A percentile compares a stretch with the other conserved stretches of the same genome.
Conservation (phyloP, 2,113 vertebrate genomes). For the Sphaerodactylus townsendi region DNA sequence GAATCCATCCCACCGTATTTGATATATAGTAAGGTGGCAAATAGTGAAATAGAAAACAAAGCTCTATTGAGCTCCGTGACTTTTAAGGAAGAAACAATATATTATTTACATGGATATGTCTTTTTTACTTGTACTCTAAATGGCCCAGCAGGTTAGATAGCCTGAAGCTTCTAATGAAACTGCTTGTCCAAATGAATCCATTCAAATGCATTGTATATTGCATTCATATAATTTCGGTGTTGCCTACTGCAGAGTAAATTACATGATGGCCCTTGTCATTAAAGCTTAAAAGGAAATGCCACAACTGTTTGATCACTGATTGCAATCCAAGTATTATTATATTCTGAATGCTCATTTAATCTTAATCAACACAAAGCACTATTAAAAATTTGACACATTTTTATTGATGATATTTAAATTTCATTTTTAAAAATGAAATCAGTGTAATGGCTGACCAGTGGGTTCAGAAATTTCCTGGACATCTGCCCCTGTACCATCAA, state of each 20-base stretch:
- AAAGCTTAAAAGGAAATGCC: conserved; percentile 24
- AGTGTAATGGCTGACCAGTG: neutral
- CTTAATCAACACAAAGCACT: conserved; percentile 21
- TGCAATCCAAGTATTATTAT: conserved; percentile 7
- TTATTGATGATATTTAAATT: neutral
- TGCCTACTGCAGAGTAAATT: conserved; percentile 23
- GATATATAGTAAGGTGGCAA: neutral
- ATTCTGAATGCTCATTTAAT: conserved; percentile 29
- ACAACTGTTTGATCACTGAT: conserved; percentile 14
- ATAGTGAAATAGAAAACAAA: neutral
- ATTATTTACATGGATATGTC: neutral
- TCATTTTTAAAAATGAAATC: neutral
- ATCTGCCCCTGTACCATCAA: neutral
- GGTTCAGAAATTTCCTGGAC: neutral
- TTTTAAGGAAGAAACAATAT: neutral
- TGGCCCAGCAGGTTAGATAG: no score
- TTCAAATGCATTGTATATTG: conserved; percentile 29
- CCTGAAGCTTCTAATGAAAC: conserved; percentile 40
- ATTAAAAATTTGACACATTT: neutral
- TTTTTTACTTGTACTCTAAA: conserved; percentile 7
- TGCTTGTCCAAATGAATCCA: conserved; percentile 28
- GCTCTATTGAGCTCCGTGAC: neutral
- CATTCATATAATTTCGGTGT: conserved; percentile 29
- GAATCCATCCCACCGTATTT: neutral
- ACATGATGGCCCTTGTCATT: conserved; percentile 25